A percentile compares a stretch with the other conserved stretches of the same genome.
Conservation (phyloP, 1,140 invertebrate genomes). For the Philotrypesis tridentata region DNA sequence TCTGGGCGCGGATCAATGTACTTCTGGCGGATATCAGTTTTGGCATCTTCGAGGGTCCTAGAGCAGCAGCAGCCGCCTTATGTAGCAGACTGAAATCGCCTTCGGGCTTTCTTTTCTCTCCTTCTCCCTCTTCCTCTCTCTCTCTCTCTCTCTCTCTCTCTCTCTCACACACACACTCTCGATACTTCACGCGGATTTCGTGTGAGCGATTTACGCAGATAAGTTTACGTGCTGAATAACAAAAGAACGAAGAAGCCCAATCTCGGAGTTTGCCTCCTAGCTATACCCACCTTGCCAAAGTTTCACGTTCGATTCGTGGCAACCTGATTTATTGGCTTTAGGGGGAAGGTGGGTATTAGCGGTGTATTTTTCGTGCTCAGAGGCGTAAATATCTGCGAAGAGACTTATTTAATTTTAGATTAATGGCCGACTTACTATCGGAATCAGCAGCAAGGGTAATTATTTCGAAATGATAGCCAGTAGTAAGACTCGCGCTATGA, state of each 20-base stretch:
- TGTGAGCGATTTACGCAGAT: conserved; percentile 14
- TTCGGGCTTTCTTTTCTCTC: conserved; percentile 12
- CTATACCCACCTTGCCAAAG: not conserved
- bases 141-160: too few species aligned
- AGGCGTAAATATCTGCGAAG: not conserved
- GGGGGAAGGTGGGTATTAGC: not conserved
- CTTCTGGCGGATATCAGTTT: conserved; percentile 34
- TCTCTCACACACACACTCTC: too few species aligned
- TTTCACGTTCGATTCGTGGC: not conserved
- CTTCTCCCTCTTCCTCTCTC: too few species aligned
- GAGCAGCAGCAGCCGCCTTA: not conserved
- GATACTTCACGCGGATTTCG: conserved; percentile 16
- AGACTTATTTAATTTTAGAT: not conserved
- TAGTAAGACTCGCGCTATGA: too few species aligned
- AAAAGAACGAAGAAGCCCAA: conserved; percentile 3
- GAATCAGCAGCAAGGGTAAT: too few species aligned
- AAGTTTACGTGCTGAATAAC: conserved; percentile 7
- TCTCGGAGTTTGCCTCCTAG: not conserved
- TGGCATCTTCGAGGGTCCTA: conserved; percentile 23
- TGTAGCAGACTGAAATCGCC: not conserved
- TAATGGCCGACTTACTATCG: not conserved
- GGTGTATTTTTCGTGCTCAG: not conserved
- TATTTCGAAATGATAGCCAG: too few species aligned
- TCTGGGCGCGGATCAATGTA: conserved; percentile 31
- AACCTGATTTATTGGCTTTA: not conserved